These are phyloP conservation scores for Ammospiza caudacuta DNA, from an alignment of 2,113 vertebrate species.

Conservation along the genomic window DNA sequence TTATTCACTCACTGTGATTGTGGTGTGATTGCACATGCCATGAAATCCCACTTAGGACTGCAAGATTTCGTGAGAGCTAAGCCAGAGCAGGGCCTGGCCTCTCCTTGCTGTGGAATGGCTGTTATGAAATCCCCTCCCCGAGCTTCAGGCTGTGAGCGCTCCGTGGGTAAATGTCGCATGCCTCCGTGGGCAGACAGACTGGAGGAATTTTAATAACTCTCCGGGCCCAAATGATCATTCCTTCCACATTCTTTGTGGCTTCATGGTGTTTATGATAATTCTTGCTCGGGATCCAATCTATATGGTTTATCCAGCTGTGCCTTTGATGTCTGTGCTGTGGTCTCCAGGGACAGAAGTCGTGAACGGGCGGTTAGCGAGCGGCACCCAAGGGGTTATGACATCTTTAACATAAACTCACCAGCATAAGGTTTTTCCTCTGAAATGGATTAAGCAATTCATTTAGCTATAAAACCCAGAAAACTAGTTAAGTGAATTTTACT, in stretches of 20 bases:
- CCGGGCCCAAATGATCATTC: conserved; percentile 39
- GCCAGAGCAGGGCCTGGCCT: not conserved
- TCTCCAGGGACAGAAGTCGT: conserved; percentile 28
- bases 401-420: conserved; percentile 57
- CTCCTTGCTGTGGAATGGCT: not conserved
- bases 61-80: not conserved
- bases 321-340: conserved; percentile 63
- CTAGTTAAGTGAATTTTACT: conserved; percentile 79
- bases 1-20: not conserved
- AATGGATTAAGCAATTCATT: conserved; percentile 80
- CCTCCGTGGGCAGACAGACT: conserved; percentile 4
- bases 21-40: not conserved
- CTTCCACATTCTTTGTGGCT: conserved; percentile 44
- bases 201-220: conserved; percentile 53
- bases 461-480: conserved; percentile 72
- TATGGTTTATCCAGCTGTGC: conserved; percentile 67
- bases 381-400: conserved; percentile 44
- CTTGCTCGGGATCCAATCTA: conserved; percentile 26
- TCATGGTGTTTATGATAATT: conserved; percentile 61
- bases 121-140: not conserved
- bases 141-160: not conserved
- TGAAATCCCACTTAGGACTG: not conserved
- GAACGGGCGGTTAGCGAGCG: conserved; percentile 37
- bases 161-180: not conserved
- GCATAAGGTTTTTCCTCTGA: conserved; percentile 43